phyloP scores from a whole-genome alignment of 2,888 invertebrate species.

The Tenthredo distinguenda region DNA sequence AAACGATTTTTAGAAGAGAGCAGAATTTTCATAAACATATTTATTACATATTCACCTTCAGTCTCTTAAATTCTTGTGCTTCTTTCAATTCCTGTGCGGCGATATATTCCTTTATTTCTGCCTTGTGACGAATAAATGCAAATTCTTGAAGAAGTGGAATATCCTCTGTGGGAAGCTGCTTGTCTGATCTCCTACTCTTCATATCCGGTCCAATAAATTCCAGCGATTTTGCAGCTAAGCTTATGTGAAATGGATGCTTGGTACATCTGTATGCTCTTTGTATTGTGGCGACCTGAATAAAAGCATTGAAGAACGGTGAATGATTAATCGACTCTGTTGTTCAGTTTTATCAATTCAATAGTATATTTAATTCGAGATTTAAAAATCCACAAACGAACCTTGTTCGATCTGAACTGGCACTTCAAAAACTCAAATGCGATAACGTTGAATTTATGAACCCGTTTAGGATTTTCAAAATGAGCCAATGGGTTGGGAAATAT shows the following conservation, averaged over 20 bases:
- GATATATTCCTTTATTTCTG: slow-evolving; percentile 69
- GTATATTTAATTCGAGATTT: slow-evolving; percentile 59
- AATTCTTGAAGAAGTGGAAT: slow-evolving; percentile 72
- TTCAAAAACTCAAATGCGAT: slow-evolving; percentile 65
- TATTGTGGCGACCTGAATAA: slow-evolving; percentile 31
- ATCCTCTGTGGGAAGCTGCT: slow-evolving; percentile 62
- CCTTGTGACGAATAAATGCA: slow-evolving; percentile 71
- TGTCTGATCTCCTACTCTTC: slow-evolving; percentile 60
- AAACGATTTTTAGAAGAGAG: background rate
- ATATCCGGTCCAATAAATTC: slow-evolving; percentile 58
- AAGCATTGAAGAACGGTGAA: background rate
- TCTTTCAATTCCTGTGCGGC: slow-evolving; percentile 70
- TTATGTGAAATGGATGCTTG: slow-evolving; percentile 61
- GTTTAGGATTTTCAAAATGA: slow-evolving; percentile 57
- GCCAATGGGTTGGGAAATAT: slow-evolving; percentile 77
- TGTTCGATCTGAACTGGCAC: slow-evolving; percentile 57
- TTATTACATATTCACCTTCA: slow-evolving; percentile 68
- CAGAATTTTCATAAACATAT: background rate
- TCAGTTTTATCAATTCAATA: slow-evolving; percentile 59
- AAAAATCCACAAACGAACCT: slow-evolving; percentile 55
- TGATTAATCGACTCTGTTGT: slow-evolving; percentile 37
- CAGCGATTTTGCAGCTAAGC: slow-evolving; percentile 63
- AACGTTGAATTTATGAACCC: slow-evolving; percentile 55
- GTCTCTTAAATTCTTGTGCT: slow-evolving; percentile 66
- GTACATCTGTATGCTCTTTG: slow-evolving; percentile 13